Conservation (phyloP, 1,140 invertebrate species). For the Temnothorax nylanderi region DNA sequence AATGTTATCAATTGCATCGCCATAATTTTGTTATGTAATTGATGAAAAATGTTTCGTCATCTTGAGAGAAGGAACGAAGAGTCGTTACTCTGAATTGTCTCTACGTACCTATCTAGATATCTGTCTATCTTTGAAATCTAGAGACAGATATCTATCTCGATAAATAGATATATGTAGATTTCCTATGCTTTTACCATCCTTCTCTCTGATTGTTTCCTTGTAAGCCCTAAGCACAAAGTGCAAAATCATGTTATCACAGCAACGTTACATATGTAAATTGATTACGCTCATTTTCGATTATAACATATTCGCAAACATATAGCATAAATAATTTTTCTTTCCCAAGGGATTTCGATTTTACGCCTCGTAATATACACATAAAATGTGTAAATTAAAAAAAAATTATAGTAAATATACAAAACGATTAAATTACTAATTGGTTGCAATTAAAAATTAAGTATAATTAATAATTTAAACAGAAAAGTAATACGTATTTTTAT, state of each 20-base stretch:
- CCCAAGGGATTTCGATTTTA: background rate
- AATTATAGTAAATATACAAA: background rate
- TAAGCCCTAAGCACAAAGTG: background rate
- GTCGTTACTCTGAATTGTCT: no score
- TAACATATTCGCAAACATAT: background rate
- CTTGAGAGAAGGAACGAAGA: background rate
- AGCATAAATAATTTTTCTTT: background rate
- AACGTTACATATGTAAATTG: background rate
- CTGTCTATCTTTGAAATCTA: no score
- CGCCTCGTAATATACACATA: background rate
- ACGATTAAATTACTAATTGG: background rate
- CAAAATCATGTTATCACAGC: background rate
- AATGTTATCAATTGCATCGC: no score
- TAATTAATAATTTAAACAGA: constrained; percentile 13
- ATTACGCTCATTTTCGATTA: background rate
- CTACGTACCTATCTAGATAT: no score
- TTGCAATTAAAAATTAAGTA: background rate
- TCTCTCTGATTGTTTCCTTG: background rate
- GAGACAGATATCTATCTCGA: no score
- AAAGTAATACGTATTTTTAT: background rate
- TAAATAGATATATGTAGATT: no score
- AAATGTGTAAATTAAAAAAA: background rate
- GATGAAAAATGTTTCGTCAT: background rate
- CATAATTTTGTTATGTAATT: background rate
- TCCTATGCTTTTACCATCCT: background rate